Evolutionary conservation across 2,113 vertebrate species (phyloP), one percentile per base, ranked within the genome.

Genomic region (Chinchilla lanigera): DNA sequence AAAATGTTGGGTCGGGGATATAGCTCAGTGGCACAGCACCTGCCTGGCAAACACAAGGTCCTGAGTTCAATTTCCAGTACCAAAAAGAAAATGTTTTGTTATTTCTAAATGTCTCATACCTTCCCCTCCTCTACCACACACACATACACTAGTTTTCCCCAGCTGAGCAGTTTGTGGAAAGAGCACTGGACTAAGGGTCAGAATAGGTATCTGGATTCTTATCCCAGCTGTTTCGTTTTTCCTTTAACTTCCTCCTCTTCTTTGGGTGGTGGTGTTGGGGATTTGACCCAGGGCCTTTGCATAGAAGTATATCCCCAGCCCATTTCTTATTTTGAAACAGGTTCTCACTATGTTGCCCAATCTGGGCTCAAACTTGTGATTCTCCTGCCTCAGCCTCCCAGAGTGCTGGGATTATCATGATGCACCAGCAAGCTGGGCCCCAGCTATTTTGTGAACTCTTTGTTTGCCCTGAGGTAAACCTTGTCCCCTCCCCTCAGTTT

Each of bases 71-170:
- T 61, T 61, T 24, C 22, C 26, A 22, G 60, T 61, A 61, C 24
- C 60, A 61, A 61, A 61, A 50, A 61, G 22, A 50, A 50, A 38
- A 71, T 71, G 73, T 77, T 89, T 86, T 30, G 1, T 83, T 92
- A 69, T 69, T 88, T 83, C 58, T 86, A 81, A 91, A 92, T 83
- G 20, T 3, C 33, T 33, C 13, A 10, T 63, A 3, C 3, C 71
- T n/a, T 58, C 5, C 52, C 13, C 0, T 1, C 9, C 7, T 4
- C 28, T 0, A 0, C 4, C 1, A 11, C 28, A 3, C 19, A 44
- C 52, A 9, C 30, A 33, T 11, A 20, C 1, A 16, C 44, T 56
- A 20, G 38, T 63, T 56, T 81, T 47, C 3, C 19, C 85, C 16
- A 30, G 20, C 8, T 60, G 30, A 96, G 9, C 58, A 67, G 38